A percentile compares a stretch with the other conserved stretches of the same genome.
Conservation (phyloP, 1,140 invertebrate species). For the Leptinotarsa texana region DNA sequence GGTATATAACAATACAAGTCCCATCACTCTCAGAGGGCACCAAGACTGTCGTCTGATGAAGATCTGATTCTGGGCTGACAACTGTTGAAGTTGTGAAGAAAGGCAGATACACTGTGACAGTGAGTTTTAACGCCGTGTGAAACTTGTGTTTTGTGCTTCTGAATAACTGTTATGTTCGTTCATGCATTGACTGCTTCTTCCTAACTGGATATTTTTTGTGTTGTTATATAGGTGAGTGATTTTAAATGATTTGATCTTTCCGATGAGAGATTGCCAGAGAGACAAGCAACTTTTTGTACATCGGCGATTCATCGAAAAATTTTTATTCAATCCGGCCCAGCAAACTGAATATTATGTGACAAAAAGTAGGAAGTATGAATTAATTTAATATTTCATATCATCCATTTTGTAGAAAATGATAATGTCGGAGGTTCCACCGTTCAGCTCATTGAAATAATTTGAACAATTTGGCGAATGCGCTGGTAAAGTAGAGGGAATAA, state of each 20-base stretch:
- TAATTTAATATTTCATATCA: too few relatives aligned
- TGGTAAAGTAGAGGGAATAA: too few relatives aligned
- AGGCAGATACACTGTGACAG: not conserved
- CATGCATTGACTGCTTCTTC: not conserved
- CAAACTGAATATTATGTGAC: too few relatives aligned
- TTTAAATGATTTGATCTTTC: not conserved
- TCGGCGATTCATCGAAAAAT: too few relatives aligned
- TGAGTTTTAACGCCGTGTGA: slow-evolving; percentile 10
- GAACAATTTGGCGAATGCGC: too few relatives aligned
- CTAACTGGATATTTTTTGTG: not conserved
- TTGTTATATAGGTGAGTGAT: not conserved
- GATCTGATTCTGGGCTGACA: not conserved
- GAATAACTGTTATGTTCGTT: not conserved
- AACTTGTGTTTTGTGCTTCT: slow-evolving; percentile 15
- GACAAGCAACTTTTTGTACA: not conserved
- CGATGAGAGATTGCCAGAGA: not conserved
- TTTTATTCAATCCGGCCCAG: too few relatives aligned
- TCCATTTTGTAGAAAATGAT: too few relatives aligned
- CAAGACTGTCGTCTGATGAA: not conserved
- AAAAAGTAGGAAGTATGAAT: too few relatives aligned
- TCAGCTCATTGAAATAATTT: too few relatives aligned
- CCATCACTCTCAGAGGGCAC: not conserved
- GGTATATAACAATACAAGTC: slow-evolving; percentile 11
- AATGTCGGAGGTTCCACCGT: too few relatives aligned
- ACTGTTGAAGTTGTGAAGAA: not conserved